Conservation (phyloP, 2,113 vertebrate species). For the Sylvilagus bachmani region DNA sequence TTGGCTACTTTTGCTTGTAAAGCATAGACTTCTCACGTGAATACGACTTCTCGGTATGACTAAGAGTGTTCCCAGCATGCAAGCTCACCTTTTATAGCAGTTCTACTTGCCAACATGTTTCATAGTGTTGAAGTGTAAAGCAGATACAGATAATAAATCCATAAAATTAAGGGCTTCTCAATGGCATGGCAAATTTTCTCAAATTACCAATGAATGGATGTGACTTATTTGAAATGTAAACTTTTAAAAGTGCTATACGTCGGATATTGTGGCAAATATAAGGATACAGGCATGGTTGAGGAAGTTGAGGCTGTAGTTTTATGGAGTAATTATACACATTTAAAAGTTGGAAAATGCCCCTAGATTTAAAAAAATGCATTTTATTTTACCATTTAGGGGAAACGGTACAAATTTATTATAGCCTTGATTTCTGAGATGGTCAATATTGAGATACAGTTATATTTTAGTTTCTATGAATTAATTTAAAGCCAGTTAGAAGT, state of each 20-base stretch:
- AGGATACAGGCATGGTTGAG: background rate
- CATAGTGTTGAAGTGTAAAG: background rate
- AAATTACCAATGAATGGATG: background rate
- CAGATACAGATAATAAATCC: background rate
- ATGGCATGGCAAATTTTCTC: conserved; percentile 14
- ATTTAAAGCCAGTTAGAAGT: conserved; percentile 46
- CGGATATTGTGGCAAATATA: background rate
- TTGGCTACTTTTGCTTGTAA: background rate
- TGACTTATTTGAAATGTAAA: background rate
- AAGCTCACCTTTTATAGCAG: background rate
- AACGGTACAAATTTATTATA: background rate
- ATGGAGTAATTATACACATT: background rate
- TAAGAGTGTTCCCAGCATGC: background rate
- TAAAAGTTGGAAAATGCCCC: background rate
- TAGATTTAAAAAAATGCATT: background rate
- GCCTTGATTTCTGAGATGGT: conserved; percentile 32
- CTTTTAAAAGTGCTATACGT: background rate
- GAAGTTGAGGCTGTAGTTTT: background rate
- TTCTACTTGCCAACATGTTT: background rate
- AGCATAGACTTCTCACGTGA: conserved; percentile 21
- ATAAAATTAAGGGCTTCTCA: background rate
- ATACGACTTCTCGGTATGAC: conserved; percentile 27
- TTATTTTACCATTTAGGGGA: background rate
- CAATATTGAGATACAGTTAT: background rate
- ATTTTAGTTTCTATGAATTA: conserved; percentile 52